Base-by-base conservation (phyloP, 2,113 vertebrate genomes). In the Tyto alba region DNA sequence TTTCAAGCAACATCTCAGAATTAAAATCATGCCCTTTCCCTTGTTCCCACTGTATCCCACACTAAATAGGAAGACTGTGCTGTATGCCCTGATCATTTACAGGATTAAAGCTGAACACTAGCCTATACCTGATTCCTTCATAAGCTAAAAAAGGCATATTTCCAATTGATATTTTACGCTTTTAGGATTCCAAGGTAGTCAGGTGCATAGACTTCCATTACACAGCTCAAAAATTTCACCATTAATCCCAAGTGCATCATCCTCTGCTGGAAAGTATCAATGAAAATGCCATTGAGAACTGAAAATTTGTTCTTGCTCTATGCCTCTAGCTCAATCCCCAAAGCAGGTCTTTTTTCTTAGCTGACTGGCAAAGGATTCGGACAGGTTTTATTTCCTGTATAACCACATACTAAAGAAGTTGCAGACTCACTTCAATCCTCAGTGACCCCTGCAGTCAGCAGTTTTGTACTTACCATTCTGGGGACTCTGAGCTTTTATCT, bases 391-490 rank as follows among this genome's bases (percentile, higher is more conserved):
- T 59, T 71, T 84, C n/a, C 32, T 67, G 7, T 56, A 36, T 72
- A 64, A 66, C 5, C 20, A 40, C 5, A 14, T n/a, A 27, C 19
- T 68, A 50, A 75, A 81, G 64, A 62, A 74, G 18, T 53, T 68
- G 34, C 11, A 83, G 72, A 30, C 25, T 80, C 26, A 29, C 55
- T 85, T 86, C 56, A 64, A 55, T 47, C 20, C 57, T 88, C 57
- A 50, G 52, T 53, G 52, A 68, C 11, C 13, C 48, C 20, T 23
- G 19, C 60, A 77, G n/a, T 62, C 43, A 68, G 29, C 21, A 75
- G 7, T 53, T 67, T 40, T 5, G n/a, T 60, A 93, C 98, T 98
- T 92, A 99, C 99, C 98, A 79, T 98, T 96, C 57, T 95, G 93
- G 21, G 91, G 74, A 48, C 91, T 96, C 81, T 95, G 97, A 66